Base-by-base conservation (phyloP, 2,888 invertebrate species). In the Epicampocera succincta region DNA sequence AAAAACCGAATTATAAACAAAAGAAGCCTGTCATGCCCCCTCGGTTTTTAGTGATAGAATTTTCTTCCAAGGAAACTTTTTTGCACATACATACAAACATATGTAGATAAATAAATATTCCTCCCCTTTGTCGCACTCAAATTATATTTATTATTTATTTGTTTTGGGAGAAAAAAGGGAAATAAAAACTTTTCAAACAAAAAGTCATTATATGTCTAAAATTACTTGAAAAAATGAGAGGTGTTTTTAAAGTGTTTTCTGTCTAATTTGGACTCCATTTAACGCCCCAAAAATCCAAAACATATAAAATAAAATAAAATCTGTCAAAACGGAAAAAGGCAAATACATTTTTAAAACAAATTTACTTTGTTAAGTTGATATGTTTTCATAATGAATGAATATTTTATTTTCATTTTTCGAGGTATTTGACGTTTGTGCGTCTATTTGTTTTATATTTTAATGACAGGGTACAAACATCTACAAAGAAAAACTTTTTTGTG, bases 1-100 rank as follows among this genome's bases (percentile, higher is more conserved):
- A 33, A 9, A 56, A 4, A 46, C 17, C 11, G 29, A 50, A 65
- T 38, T 54, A n/a, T 11, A 48, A 13, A 58, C 12, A n/a, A 71
- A 52, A 42, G 82, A 82, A 82, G 82, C 82, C 82, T 66, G 71
- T 71, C 46, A 82, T 75, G 71, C 48, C 58, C 73, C 74, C 73
- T 50, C 9, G 8, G 46, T n/a, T 56, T 50, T 74, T 58, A 52
- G 40, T 44, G 13, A 25, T 25, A 29, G 15, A 33, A 33, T 44
- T 11, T 56, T 61, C 56, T 78, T 66, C 71, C 52, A 66, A 78
- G 60, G 74, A 71, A 82, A 82, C 74, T 77, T 69, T 65, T 77
- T 65, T 60, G 58, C 25, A 25, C 25, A 25, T 5, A 25, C 25
- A 25, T 5, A 54, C 25, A 52, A 9, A 19, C n/a, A 38, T 25